A percentile compares a stretch with the other conserved stretches of the same genome.
phyloP scores from a whole-genome alignment of 2,113 vertebrate genomes.

The Erythrolamprus reginae region DNA sequence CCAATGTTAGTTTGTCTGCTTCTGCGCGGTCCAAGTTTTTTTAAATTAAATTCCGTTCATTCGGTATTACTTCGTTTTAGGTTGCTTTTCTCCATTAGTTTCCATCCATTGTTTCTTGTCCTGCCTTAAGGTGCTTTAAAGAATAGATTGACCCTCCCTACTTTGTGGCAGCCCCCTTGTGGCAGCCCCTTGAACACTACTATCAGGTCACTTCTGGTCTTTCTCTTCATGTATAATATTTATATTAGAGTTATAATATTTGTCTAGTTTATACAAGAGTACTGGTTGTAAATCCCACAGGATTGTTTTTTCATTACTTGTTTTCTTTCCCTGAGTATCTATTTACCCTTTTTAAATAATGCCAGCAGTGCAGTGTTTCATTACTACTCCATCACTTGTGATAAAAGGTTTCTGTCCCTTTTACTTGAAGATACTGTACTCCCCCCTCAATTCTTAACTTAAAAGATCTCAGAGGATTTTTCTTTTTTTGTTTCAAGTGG shows the following conservation, averaged over 20 bases:
- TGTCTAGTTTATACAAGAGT: neutral
- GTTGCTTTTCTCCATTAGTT: neutral
- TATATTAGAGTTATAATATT: neutral
- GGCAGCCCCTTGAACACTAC: neutral
- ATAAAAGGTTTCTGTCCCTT: neutral
- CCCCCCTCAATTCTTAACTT: neutral
- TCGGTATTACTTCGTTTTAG: too few species aligned
- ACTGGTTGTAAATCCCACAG: neutral
- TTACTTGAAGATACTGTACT: too few species aligned
- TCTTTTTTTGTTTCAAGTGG: neutral
- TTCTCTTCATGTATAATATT: neutral
- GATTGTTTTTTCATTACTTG: neutral
- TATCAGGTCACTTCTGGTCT: neutral
- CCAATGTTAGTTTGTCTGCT: too few species aligned
- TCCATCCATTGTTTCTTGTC: neutral
- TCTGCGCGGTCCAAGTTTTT: too few species aligned
- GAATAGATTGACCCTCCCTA: neutral
- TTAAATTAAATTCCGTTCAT: too few species aligned
- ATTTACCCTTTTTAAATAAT: neutral
- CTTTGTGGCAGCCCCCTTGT: neutral
- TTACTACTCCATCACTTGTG: neutral
- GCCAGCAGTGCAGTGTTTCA: neutral
- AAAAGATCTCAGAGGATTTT: neutral
- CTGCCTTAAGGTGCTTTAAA: neutral
- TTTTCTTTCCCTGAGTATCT: neutral